phyloP scores from a whole-genome alignment of 23 tunicate species.

The Oikopleura albicans region DNA sequence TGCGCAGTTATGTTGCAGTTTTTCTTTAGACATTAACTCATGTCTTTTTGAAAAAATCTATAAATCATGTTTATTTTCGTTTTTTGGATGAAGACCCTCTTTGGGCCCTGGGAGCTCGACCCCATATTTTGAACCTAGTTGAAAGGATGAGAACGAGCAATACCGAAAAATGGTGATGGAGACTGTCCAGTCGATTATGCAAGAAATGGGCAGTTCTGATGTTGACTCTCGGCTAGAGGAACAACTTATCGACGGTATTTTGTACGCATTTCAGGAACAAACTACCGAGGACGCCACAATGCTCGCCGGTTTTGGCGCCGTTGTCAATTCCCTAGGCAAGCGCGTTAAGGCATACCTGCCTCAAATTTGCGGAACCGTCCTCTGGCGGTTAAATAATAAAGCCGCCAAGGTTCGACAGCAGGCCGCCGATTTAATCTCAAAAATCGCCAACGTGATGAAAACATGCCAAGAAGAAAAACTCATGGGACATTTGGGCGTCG shows the following conservation, averaged over 20 bases:
- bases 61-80: too few species aligned
- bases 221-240: slow-evolving; percentile 84
- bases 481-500: slow-evolving; percentile 96
- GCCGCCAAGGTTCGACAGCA: slow-evolving; percentile 97
- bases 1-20: too few species aligned
- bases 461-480: slow-evolving; percentile 95
- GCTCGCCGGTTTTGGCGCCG: slow-evolving; percentile 94
- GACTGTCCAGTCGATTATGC: slow-evolving; percentile 50
- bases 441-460: slow-evolving; percentile 84
- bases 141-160: slow-evolving; percentile 95
- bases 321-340: slow-evolving; percentile 79
- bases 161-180: slow-evolving; percentile 99
- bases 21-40: too few species aligned
- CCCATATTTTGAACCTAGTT: too few species aligned
- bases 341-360: slow-evolving; percentile 54
- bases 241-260: slow-evolving; percentile 87
- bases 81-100: too few species aligned
- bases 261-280: slow-evolving; percentile 99
- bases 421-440: slow-evolving; percentile 93
- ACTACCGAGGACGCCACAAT: slow-evolving; percentile 92
- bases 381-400: slow-evolving; percentile 98
- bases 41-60: too few species aligned
- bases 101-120: too few species aligned
- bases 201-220: slow-evolving; percentile 80
- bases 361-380: slow-evolving; percentile 88